Evolutionary conservation across 2,888 invertebrate species (phyloP).

Genomic region (Cremastobaeus sp.): DNA sequence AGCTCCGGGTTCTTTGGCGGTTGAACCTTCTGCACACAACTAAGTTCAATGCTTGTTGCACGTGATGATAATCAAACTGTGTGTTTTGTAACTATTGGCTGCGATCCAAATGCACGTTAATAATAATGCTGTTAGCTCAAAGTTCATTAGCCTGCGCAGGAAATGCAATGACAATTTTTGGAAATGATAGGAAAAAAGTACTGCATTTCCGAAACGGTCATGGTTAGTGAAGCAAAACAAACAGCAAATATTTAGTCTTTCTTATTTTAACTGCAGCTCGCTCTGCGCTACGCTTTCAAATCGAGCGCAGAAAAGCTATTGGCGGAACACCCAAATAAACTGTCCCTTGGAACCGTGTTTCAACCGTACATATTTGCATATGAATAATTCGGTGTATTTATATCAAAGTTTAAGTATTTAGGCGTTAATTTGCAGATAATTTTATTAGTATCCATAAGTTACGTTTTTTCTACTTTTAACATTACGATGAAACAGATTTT

Average conservation of each 20-base stretch:
- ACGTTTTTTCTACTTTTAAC: conserved; percentile 25
- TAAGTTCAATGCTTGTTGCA: conserved; percentile 71
- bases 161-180: conserved; percentile 55
- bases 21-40: too few species aligned
- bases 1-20: too few species aligned
- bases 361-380: too few species aligned
- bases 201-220: conserved; percentile 14
- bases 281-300: too few species aligned
- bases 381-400: too few species aligned
- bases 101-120: conserved; percentile 73
- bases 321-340: too few species aligned
- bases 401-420: too few species aligned
- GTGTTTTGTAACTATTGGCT: conserved; percentile 76
- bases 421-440: too few species aligned
- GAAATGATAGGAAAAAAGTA: conserved; percentile 55
- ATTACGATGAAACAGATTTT: conserved; percentile 36
- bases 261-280: background rate
- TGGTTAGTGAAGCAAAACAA: too few species aligned
- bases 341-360: too few species aligned
- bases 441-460: too few species aligned
- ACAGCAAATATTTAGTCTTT: background rate
- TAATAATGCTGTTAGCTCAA: conserved; percentile 72
- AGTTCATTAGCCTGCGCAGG: conserved; percentile 73
- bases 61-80: conserved; percentile 71
- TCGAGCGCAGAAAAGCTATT: too few species aligned